Conservation (phyloP, 1,140 invertebrate genomes). For the Eulimnadia texana region DNA sequence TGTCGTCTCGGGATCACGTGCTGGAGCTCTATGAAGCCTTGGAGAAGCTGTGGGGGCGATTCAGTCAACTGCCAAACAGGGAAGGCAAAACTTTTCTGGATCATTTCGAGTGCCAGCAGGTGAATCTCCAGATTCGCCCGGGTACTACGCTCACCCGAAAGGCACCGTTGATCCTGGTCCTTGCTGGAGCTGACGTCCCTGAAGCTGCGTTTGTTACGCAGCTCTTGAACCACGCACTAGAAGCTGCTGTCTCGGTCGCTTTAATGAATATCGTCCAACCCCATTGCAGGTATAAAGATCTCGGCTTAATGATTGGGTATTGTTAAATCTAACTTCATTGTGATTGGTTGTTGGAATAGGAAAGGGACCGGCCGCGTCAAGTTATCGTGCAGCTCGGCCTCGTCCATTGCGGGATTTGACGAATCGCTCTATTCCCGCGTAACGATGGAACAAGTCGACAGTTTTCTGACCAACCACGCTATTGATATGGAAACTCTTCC, state of each 20-base stretch:
- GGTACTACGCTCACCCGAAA: background rate
- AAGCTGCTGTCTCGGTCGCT: conserved; percentile 1
- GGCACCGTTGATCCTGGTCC: conserved; percentile 1
- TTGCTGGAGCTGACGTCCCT: background rate
- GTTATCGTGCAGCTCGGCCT: background rate
- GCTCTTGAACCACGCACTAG: conserved; percentile 2
- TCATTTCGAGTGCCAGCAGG: conserved; percentile 7
- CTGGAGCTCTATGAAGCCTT: background rate
- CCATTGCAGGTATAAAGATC: background rate
- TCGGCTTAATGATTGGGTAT: too few relatives aligned
- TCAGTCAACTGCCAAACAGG: background rate
- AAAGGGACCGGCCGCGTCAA: background rate
- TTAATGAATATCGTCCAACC: background rate
- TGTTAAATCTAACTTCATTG: too few relatives aligned
- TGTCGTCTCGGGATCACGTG: background rate
- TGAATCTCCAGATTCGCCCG: background rate
- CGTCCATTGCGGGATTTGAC: conserved; percentile 1
- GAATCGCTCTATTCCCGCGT: conserved; percentile 3
- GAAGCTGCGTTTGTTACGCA: background rate
- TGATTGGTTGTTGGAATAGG: too few relatives aligned
- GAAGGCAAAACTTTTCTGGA: conserved; percentile 11
- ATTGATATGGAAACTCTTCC: background rate
- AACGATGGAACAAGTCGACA: background rate
- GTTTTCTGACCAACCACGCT: background rate
- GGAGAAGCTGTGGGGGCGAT: conserved; percentile 3